A percentile compares a stretch with the other conserved stretches of the same genome.
Conservation (phyloP, 2,888 invertebrate genomes). For the Epinotia ramella region DNA sequence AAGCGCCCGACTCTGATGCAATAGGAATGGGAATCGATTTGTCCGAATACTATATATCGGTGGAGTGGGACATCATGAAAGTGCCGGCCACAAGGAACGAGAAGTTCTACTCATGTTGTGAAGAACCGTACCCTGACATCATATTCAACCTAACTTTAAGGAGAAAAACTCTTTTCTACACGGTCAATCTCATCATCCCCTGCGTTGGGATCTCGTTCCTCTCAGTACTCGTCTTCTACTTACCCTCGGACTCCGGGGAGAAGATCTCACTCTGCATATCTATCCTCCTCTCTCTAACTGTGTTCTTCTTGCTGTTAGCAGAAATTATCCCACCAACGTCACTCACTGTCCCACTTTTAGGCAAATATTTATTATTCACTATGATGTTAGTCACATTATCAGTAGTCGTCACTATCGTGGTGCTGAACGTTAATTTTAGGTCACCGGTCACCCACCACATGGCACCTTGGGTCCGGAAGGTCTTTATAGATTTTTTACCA, state of each 20-base stretch:
- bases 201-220: slow-evolving; percentile 98
- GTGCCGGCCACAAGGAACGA: slow-evolving; percentile 96
- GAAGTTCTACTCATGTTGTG: slow-evolving; percentile 98
- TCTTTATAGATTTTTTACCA: slow-evolving; percentile 94
- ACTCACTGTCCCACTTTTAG: slow-evolving; percentile 95
- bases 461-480: slow-evolving; percentile 95
- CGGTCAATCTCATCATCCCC: slow-evolving; percentile 98
- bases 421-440: slow-evolving; percentile 96
- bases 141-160: slow-evolving; percentile 98
- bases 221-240: slow-evolving; percentile 98
- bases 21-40: slow-evolving; percentile 96
- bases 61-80: slow-evolving; percentile 99
- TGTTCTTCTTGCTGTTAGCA: slow-evolving; percentile 96
- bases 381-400: slow-evolving; percentile 97
- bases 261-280: slow-evolving; percentile 98
- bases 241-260: slow-evolving; percentile 99
- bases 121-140: slow-evolving; percentile 98
- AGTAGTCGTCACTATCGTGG: slow-evolving; percentile 96
- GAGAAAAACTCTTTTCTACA: slow-evolving; percentile 98
- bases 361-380: slow-evolving; percentile 96
- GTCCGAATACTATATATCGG: slow-evolving; percentile 97
- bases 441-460: slow-evolving; percentile 97
- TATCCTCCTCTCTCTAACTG: slow-evolving; percentile 95
- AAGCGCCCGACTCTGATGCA: slow-evolving; percentile 94
- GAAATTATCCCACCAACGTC: slow-evolving; percentile 98